A percentile compares a stretch with the other conserved stretches of the same genome.
phyloP scores from a whole-genome alignment of 2,113 vertebrate genomes.

The Lota lota region DNA sequence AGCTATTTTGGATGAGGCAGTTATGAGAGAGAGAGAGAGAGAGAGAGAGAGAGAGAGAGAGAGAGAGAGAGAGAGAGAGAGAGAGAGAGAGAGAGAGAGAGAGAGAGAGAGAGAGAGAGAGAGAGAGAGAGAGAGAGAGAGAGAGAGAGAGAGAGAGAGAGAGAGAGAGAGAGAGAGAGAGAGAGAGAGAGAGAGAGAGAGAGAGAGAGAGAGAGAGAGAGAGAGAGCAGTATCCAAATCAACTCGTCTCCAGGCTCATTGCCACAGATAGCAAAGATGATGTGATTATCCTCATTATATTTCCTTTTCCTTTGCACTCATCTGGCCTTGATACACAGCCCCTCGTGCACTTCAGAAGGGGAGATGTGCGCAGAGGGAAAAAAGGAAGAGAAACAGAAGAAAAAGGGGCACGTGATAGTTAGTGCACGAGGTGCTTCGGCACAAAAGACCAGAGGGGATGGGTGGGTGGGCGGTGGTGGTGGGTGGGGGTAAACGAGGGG shows the following conservation, averaged over 20 bases:
- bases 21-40: background rate
- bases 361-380: slow-evolving; percentile 12
- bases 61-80: too few relatives aligned
- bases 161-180: too few relatives aligned
- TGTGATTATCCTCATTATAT: slow-evolving; percentile 73
- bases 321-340: slow-evolving; percentile 52
- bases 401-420: background rate
- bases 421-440: background rate
- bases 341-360: slow-evolving; percentile 44
- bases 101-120: too few relatives aligned
- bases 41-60: too few relatives aligned
- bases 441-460: background rate
- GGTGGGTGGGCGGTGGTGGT: slow-evolving; percentile 25
- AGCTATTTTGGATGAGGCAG: slow-evolving; percentile 26
- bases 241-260: slow-evolving; percentile 47
- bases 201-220: too few relatives aligned
- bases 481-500: too few relatives aligned
- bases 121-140: too few relatives aligned
- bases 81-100: too few relatives aligned
- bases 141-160: too few relatives aligned
- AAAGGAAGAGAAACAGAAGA: too few relatives aligned
- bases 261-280: slow-evolving; percentile 61
- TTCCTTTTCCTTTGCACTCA: background rate
- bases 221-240: slow-evolving; percentile 40
- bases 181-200: too few relatives aligned